These are phyloP conservation scores for Eupithecia centaureata DNA, from an alignment of 2,888 invertebrate genomes.

Conservation along the genomic window DNA sequence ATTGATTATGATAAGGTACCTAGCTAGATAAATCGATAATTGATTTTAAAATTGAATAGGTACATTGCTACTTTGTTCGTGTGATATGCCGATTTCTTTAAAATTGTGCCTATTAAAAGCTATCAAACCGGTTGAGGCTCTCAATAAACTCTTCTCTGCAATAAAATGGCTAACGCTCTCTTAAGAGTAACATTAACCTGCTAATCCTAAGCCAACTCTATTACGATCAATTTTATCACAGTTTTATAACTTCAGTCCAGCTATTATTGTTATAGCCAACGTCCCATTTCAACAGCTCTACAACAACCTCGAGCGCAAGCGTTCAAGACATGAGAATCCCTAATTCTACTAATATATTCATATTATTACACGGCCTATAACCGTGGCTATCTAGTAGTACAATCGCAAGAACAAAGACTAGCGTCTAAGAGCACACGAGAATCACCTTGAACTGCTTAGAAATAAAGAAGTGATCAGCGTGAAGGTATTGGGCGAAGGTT, in stretches of 20 bases:
- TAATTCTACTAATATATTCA: constrained; percentile 35
- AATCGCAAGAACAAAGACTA: constrained; percentile 30
- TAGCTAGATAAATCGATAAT: not conserved
- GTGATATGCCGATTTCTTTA: not conserved
- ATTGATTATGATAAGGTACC: not conserved
- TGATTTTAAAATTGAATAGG: not conserved
- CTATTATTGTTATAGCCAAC: not conserved
- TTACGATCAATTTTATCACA: not conserved
- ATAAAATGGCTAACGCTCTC: not conserved
- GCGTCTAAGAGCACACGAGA: constrained; percentile 19
- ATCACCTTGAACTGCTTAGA: constrained; percentile 20
- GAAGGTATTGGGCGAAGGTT: constrained; percentile 28
- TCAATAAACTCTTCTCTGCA: not conserved
- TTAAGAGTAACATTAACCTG: not conserved
- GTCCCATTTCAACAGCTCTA: constrained; percentile 1
- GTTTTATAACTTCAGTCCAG: constrained; percentile 5
- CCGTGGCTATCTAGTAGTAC: constrained; percentile 41
- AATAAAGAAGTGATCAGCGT: constrained; percentile 32
- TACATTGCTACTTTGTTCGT: not conserved
- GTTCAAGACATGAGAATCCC: constrained; percentile 28
- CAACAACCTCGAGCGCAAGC: not conserved
- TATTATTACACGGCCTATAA: constrained; percentile 38
- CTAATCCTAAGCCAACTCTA: not conserved
- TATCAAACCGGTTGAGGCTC: not conserved
- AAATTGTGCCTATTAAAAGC: not conserved